phyloP scores from a whole-genome alignment of 1,140 invertebrate species.

The Druon quercuslanigerum region DNA sequence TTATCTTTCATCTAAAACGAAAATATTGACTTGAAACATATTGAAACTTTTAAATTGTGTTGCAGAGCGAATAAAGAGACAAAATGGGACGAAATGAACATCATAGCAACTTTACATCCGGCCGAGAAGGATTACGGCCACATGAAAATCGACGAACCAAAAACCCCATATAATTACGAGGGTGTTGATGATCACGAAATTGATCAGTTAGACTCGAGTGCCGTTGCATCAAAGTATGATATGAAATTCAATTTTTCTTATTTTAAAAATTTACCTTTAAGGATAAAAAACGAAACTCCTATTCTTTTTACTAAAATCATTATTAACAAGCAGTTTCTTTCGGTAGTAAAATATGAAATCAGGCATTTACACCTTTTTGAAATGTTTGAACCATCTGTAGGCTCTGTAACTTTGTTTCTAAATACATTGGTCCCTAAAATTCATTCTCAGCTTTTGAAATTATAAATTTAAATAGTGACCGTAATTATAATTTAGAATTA shows the following conservation, averaged over 20 bases:
- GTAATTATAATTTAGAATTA: no score
- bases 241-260: constrained; percentile 8
- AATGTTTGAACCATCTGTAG: no score
- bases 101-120: constrained; percentile 97
- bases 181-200: constrained; percentile 82
- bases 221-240: constrained; percentile 85
- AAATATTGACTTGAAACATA: not conserved
- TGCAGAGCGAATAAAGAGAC: constrained; percentile 85
- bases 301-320: no score
- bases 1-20: constrained; percentile 21
- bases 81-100: constrained; percentile 99
- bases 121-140: constrained; percentile 99
- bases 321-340: no score
- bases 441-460: no score
- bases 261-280: no score
- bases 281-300: no score
- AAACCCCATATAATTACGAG: constrained; percentile 94
- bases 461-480: no score
- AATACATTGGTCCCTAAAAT: no score
- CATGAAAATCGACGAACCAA: constrained; percentile 99
- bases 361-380: no score
- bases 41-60: constrained; percentile 40
- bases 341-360: no score
- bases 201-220: constrained; percentile 85
- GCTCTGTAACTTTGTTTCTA: no score